Evolutionary conservation across 2,888 invertebrate genomes (phyloP), one percentile per base, ranked within the genome.

Genomic region (Dioctria rufipes): DNA sequence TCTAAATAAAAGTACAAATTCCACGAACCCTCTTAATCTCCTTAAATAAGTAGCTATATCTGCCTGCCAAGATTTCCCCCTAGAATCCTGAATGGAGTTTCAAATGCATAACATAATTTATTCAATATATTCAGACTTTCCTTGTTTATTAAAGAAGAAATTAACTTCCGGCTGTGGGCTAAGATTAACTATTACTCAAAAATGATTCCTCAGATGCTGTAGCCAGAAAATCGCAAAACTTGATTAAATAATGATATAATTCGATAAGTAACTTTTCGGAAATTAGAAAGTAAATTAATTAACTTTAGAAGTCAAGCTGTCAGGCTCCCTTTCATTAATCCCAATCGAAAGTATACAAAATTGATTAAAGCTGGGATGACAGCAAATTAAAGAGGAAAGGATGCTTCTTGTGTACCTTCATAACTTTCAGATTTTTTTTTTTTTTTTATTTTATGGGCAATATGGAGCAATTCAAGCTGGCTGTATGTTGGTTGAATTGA

Each of bases 401-500:
- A 58, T 58, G n/a, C 4, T 58, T 58, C 58, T 25, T 49, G 51
- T 49, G 51, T 9, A 37, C 61, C 4, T 37, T 61, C 5, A 3
- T 11, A 61, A 61, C 4, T 61, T 25, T 61, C 61, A 39, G n/a
- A 37, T 61, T 54, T 54, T 54, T n/a, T 1, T 4, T n/a, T 54
- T n/a, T 11, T 54, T 54, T 54, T n/a, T n/a, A 11, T n/a, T 54
- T n/a, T 11, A 11, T 54, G n/a, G 42, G 9, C 46, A n/a, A 63
- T 40, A 9, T 77, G 63, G 39, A 61, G 77, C 43, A 63, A 63
- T 61, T 77, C 25, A 77, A 77, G 46, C 58, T 9, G 25, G 25
- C 2, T 25, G 25, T 63, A 11, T 37, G 49, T 8, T 46, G 43
- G 39, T 46, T 13, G 39, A 42, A 43, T 77, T 63, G 63, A 77